Evolutionary conservation across 1,140 invertebrate species (phyloP).

Genomic region (Ceratitis capitata): DNA sequence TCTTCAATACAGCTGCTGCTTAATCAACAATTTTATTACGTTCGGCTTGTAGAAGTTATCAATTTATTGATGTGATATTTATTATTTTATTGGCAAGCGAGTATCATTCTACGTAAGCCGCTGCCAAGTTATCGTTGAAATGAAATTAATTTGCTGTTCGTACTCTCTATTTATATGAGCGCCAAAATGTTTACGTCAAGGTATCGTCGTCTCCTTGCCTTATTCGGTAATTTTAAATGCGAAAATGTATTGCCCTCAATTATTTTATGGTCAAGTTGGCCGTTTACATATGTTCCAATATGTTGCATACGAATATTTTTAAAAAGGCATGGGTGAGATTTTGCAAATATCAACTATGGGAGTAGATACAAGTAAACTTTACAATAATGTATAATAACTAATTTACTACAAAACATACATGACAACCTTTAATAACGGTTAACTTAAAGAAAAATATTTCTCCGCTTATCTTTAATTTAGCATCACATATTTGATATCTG

Average conservation of each 20-base stretch:
- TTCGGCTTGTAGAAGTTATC: background rate
- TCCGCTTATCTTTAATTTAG: too few species aligned
- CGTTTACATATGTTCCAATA: too few species aligned
- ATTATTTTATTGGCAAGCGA: background rate
- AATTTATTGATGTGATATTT: background rate
- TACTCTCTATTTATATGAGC: conserved; percentile 6
- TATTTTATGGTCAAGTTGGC: background rate
- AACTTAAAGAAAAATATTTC: too few species aligned
- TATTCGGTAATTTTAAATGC: background rate
- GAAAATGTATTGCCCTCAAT: background rate
- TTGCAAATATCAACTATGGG: too few species aligned
- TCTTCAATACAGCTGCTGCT: background rate
- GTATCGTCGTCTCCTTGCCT: background rate
- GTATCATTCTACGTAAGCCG: background rate
- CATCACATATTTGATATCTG: too few species aligned
- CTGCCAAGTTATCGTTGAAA: background rate
- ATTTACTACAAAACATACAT: too few species aligned
- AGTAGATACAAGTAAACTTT: too few species aligned
- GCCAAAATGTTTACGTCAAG: background rate
- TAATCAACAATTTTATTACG: background rate
- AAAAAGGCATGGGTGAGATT: too few species aligned
- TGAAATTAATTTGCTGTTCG: conserved; percentile 1
- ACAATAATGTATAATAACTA: too few species aligned
- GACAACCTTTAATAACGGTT: too few species aligned
- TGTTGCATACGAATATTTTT: too few species aligned